A percentile compares a stretch with the other conserved stretches of the same genome.
These are phyloP conservation scores for Synanthedon myopaeformis DNA, from an alignment of 2,888 invertebrate species.

Conservation along the genomic window DNA sequence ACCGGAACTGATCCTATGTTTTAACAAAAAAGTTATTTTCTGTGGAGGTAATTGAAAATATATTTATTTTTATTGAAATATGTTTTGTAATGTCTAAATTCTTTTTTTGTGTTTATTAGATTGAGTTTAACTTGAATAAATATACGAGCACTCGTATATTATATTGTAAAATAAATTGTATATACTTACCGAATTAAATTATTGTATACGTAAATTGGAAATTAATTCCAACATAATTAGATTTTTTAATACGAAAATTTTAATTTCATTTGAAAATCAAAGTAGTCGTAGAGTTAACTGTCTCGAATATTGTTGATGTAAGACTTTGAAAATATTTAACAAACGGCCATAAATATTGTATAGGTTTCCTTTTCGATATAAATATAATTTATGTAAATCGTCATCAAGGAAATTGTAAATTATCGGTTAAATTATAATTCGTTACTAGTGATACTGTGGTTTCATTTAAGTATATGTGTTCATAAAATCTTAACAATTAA, in stretches of 20 bases:
- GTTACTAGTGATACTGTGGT: slow-evolving; percentile 26
- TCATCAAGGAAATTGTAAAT: slow-evolving; percentile 27
- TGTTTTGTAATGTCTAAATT: too few species aligned
- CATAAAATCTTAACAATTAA: not conserved
- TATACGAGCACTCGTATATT: too few species aligned
- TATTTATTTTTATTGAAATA: too few species aligned
- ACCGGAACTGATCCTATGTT: too few species aligned
- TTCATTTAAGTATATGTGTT: not conserved
- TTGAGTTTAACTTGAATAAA: too few species aligned
- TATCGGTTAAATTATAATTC: slow-evolving; percentile 46
- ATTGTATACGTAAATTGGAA: slow-evolving; percentile 37
- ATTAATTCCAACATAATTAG: slow-evolving; percentile 19
- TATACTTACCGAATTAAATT: slow-evolving; percentile 35
- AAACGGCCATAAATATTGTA: not conserved
- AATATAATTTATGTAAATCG: slow-evolving; percentile 1
- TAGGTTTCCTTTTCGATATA: not conserved
- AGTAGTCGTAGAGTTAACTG: not conserved
- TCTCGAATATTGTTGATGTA: not conserved
- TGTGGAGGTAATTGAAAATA: too few species aligned
- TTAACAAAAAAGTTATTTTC: too few species aligned
- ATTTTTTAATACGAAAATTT: slow-evolving; percentile 31
- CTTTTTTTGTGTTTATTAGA: too few species aligned
- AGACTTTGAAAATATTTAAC: not conserved
- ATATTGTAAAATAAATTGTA: slow-evolving; percentile 8
- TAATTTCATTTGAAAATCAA: not conserved